Evolutionary conservation across 2,888 invertebrate species (phyloP), one percentile per base, ranked within the genome.

Genomic region (Chaitophorus viminalis): DNA sequence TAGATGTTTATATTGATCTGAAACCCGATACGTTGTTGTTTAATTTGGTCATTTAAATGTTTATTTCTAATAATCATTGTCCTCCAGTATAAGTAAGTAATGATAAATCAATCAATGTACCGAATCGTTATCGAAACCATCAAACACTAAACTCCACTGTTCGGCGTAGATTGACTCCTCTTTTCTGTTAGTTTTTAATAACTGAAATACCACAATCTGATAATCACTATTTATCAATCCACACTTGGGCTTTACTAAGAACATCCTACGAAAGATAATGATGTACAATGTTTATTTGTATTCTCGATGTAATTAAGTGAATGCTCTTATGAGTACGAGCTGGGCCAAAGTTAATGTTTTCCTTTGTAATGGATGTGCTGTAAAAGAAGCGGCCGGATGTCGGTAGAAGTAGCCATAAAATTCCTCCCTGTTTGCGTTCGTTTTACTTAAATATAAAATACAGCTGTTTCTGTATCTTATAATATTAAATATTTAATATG

Each of bases 101-200:
- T 39, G 39, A 39, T 39, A 39, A 39, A 39, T 39, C 39, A 39
- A 39, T 39, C 11, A 5, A 68, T 31, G 17, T 86, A 87, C 87
- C 79, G 75, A 65, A 81, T 87, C 75, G 31, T 87, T 60, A 3
- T 65, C 54, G 31, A 81, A n/a, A 46, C 65, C 87, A 4, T 87
- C 79, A 25, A 87, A 87, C 18, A 81, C 31, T 46, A 87, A 14
- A 18, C 4, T 75, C 87, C 87, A 87, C 8, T 33, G 81, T 65
- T 87, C 87, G 3, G 79, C 79, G 39, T 81, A 87, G 1, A 87
- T 18, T 9, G 81, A 87, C 14, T 81, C 81, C 14, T 81, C 81
- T 74, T 74, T 81, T 14, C 54, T 87, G 11, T 25, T 36, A 9
- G 79, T 81, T 29, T 72, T 87, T 72, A 60, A 31, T 6, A 87